Evolutionary conservation across 30 jellyfish, hydroid and myxozoan species (phyloP).

Genomic region (Chironex yamaguchii): DNA sequence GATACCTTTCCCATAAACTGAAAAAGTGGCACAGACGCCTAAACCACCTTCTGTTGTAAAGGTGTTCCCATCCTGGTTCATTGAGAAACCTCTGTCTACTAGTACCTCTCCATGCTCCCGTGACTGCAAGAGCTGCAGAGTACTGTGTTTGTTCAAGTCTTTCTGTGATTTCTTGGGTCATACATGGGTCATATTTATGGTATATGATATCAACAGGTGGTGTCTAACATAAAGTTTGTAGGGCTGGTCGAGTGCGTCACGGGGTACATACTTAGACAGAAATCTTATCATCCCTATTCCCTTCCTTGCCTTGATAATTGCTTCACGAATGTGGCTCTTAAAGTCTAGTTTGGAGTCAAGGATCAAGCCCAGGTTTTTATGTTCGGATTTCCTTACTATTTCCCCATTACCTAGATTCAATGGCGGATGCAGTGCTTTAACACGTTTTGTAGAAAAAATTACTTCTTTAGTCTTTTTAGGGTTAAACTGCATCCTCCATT

Average conservation of each 20-base stretch:
- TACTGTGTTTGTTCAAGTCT: slow-evolving; percentile 21
- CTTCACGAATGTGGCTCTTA: slow-evolving; percentile 33
- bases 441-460: not conserved
- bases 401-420: slow-evolving; percentile 6
- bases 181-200: slow-evolving; percentile 16
- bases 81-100: slow-evolving; percentile 23
- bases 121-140: slow-evolving; percentile 17
- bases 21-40: slow-evolving; percentile 46
- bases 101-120: slow-evolving; percentile 11
- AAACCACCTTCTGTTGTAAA: slow-evolving; percentile 22
- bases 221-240: slow-evolving; percentile 12
- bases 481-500: slow-evolving; percentile 42
- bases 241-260: not conserved
- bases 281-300: slow-evolving; percentile 29
- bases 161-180: not conserved
- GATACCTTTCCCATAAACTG: slow-evolving; percentile 1
- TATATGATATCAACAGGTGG: not conserved
- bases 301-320: slow-evolving; percentile 27
- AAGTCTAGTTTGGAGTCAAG: slow-evolving; percentile 33
- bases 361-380: slow-evolving; percentile 20
- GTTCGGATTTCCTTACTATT: slow-evolving; percentile 1
- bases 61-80: slow-evolving; percentile 44
- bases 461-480: slow-evolving; percentile 29
- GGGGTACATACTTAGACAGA: slow-evolving; percentile 39
- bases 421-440: slow-evolving; percentile 16